These are phyloP conservation scores for Indri indri DNA, from an alignment of 2,113 vertebrate species.

Conservation along the genomic window DNA sequence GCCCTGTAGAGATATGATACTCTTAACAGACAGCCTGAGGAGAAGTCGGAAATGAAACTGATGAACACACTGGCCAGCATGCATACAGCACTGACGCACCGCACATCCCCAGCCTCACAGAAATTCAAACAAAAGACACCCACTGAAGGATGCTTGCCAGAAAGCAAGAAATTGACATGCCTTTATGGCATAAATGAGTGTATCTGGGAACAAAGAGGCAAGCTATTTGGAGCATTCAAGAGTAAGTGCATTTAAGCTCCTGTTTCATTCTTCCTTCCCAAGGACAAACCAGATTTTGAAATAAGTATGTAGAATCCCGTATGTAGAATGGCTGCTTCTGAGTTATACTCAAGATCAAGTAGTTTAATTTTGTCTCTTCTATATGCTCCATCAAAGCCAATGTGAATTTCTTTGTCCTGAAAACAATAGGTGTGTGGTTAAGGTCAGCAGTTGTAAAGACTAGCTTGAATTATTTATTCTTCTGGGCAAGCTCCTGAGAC, in stretches of 20 bases:
- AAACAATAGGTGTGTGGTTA: background rate
- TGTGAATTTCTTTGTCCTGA: background rate
- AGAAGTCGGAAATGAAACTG: background rate
- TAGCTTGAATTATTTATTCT: constrained; percentile 32
- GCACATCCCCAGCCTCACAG: background rate
- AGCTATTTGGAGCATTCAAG: background rate
- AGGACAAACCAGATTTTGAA: constrained; percentile 34
- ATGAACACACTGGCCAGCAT: fast-evolving
- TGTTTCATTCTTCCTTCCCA: background rate
- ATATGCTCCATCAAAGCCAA: background rate
- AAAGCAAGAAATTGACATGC: background rate
- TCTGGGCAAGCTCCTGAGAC: background rate
- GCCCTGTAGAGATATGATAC: background rate
- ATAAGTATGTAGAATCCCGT: background rate
- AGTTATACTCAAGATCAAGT: background rate
- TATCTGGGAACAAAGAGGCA: background rate
- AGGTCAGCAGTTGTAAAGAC: background rate
- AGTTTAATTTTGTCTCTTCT: background rate
- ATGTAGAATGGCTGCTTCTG: background rate
- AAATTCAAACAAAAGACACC: background rate
- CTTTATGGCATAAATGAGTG: background rate
- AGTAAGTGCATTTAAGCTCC: background rate
- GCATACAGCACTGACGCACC: background rate
- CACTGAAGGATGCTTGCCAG: background rate
- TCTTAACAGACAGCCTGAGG: background rate